Evolutionary conservation across 2,797 vertebrate species (phyloP), one percentile per base, ranked within the genome.

Genomic region (Vireo griseus): DNA sequence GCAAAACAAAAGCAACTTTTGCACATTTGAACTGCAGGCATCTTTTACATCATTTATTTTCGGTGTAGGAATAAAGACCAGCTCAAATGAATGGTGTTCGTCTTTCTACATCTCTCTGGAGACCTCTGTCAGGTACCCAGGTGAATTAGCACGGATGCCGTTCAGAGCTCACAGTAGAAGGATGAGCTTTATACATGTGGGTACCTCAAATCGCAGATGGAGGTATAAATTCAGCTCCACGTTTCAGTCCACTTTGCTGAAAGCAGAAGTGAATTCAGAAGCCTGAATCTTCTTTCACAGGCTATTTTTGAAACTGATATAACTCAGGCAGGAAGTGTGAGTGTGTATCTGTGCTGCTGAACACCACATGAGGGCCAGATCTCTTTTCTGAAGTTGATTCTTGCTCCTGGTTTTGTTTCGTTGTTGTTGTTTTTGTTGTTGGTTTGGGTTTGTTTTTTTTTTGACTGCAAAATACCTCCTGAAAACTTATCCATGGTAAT

Each of bases 251-350:
- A 45, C 61, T 85, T 54, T 24, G 47, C 45, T 62, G 58, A 91
- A 93, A 87, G 39, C 83, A 94, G 88, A 95, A 94, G 68, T 51
- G 62, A 61, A 39, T 91, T 78, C 86, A 51, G 39, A 10, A 75
- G 81, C n/a, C 71, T 63, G 74, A 88, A 82, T 85, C 48, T 79
- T 76, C 67, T 79, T 73, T 57, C 72, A 86, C 5, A 39, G 50
- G 40, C 72, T 94, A 51, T 92, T 93, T 95, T 90, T 89, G 69
- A 91, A 85, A 68, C 61, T 25, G 26, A 44, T 81, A 40, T 31
- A 93, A 77, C 52, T 77, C 25, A 26, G 85, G 74, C 81, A 93
- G 94, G 87, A 95, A 93, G 57, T 33, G 31, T 13, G 29, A 59
- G n/a, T 37, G 42, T 57, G 5, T 89, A 42, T 69, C 82, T 86